Conservation (phyloP, 92 coral and sea anemone genomes). For the Epizoanthus scotinus region DNA sequence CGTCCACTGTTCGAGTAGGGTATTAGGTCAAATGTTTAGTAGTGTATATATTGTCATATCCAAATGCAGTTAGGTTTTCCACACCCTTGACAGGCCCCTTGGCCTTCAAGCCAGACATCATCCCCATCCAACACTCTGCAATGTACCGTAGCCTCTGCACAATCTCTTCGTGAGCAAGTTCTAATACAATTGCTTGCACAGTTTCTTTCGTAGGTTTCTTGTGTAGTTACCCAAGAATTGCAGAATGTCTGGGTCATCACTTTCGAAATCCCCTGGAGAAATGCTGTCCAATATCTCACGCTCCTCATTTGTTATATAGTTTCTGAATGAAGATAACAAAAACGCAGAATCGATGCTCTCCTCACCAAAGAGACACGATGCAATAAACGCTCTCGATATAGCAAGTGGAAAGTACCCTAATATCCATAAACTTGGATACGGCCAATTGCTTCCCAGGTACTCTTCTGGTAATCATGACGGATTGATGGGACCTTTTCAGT, state of each 20-base stretch:
- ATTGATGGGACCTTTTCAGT: constrained; percentile 6
- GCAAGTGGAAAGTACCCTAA: neutral
- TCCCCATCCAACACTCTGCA: constrained; percentile 4
- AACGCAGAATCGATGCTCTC: constrained; percentile 2
- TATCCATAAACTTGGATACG: neutral
- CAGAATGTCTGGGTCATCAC: constrained; percentile 1
- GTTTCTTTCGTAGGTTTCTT: constrained; percentile 5
- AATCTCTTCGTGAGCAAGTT: constrained; percentile 17
- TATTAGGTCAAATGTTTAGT: too few species aligned
- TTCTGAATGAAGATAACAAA: constrained; percentile 2
- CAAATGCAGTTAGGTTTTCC: constrained; percentile 7
- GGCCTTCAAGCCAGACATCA: neutral
- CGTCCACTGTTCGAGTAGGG: too few species aligned
- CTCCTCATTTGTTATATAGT: constrained; percentile 11
- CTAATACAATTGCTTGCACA: neutral
- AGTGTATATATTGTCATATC: too few species aligned
- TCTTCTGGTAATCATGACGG: constrained; percentile 14
- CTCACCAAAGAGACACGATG: constrained; percentile 23
- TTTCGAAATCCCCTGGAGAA: neutral
- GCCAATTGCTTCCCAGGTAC: neutral
- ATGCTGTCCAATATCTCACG: constrained; percentile 5
- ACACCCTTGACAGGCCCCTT: constrained; percentile 2
- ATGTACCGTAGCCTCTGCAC: constrained; percentile 11
- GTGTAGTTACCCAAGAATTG: constrained; percentile 14
- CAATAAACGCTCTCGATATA: constrained; percentile 10